Percentiles rank a stretch among this genome's conserved stretches.
phyloP scores from a whole-genome alignment of 2,113 vertebrate genomes.

The Oceanites oceanicus region DNA sequence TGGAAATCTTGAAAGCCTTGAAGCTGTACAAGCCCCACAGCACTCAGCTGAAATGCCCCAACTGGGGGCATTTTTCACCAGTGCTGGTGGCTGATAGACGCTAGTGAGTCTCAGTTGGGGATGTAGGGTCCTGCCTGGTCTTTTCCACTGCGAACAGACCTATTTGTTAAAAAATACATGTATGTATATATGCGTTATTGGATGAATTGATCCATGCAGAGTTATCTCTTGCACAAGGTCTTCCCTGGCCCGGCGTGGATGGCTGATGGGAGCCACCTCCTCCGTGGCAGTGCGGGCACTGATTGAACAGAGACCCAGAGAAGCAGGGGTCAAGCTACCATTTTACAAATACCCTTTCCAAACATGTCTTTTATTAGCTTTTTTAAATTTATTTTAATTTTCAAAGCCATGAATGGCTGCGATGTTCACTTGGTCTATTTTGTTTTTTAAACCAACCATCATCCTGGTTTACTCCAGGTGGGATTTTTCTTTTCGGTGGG shows the following conservation, averaged over 20 bases:
- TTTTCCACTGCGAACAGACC: neutral
- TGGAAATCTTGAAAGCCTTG: neutral
- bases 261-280: neutral
- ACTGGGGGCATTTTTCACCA: rapidly evolving
- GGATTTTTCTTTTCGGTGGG: neutral
- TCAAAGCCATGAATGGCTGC: neutral
- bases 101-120: rapidly evolving
- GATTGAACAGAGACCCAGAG: neutral
- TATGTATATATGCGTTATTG: rapidly evolving
- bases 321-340: neutral
- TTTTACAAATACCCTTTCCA: neutral
- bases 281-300: neutral
- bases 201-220: neutral
- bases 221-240: rapidly evolving
- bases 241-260: rapidly evolving
- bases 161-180: rapidly evolving
- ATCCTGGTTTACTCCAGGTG: neutral
- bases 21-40: neutral
- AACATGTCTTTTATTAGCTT: neutral
- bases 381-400: neutral
- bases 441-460: neutral
- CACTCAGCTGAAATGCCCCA: neutral
- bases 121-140: too few relatives aligned
- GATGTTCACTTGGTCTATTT: rapidly evolving
- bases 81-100: neutral